Evolutionary conservation across 2,888 invertebrate species (phyloP).

Genomic region (Protophormia terraenovae): DNA sequence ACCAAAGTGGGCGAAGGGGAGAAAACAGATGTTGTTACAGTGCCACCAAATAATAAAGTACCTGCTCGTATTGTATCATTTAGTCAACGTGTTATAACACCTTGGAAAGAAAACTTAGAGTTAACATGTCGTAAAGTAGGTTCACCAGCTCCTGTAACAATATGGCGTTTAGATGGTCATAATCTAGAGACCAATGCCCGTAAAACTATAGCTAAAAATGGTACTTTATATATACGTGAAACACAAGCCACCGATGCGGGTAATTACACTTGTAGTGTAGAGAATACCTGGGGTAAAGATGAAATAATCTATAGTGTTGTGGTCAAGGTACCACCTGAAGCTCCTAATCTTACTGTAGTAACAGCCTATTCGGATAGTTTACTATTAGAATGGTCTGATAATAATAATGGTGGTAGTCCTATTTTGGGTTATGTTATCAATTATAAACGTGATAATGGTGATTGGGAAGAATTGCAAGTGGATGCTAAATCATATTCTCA

Average conservation of each 20-base stretch:
- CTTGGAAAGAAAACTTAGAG: constrained; percentile 93
- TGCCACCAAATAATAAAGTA: constrained; percentile 89
- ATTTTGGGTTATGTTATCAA: constrained; percentile 93
- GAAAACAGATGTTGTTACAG: constrained; percentile 88
- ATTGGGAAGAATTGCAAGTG: constrained; percentile 95
- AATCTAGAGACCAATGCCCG: constrained; percentile 87
- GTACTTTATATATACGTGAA: constrained; percentile 89
- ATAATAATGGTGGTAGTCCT: constrained; percentile 91
- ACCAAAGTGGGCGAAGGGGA: constrained; percentile 93
- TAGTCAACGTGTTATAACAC: constrained; percentile 88
- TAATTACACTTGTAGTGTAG: constrained; percentile 94
- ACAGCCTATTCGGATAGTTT: constrained; percentile 92
- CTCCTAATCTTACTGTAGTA: constrained; percentile 90
- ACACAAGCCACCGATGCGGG: constrained; percentile 91
- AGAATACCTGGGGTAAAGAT: constrained; percentile 91
- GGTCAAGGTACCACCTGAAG: constrained; percentile 91
- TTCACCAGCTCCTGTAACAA: constrained; percentile 88
- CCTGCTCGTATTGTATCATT: constrained; percentile 95
- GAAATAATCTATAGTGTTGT: constrained; percentile 88
- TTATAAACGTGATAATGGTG: constrained; percentile 93
- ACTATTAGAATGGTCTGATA: constrained; percentile 90
- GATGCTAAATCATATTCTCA: constrained; percentile 91
- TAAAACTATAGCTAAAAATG: constrained; percentile 86
- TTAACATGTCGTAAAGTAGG: constrained; percentile 93
- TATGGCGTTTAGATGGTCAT: constrained; percentile 90